These are phyloP conservation scores for Urophycis tenuis DNA, from an alignment of 2,797 vertebrate species.

Conservation along the genomic window DNA sequence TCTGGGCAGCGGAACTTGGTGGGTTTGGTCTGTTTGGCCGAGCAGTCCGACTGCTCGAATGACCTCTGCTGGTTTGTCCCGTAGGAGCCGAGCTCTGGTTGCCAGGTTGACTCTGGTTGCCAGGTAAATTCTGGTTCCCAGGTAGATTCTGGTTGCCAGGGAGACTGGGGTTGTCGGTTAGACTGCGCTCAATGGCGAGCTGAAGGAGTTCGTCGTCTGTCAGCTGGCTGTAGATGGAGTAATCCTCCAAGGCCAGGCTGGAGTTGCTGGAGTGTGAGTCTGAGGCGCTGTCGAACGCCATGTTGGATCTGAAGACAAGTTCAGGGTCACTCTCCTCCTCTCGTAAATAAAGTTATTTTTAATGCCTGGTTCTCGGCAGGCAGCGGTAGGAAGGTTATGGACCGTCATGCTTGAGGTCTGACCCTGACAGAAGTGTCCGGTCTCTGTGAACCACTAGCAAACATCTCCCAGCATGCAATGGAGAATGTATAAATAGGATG, in stretches of 20 bases:
- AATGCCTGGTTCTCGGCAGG: not conserved
- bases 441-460: not conserved
- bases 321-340: not conserved
- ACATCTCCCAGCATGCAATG: constrained; percentile 4
- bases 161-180: constrained; percentile 41
- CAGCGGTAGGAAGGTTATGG: not conserved
- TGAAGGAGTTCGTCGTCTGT: constrained; percentile 79
- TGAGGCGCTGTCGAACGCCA: constrained; percentile 57
- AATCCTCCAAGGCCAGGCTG: constrained; percentile 53
- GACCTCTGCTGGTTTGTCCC: not conserved
- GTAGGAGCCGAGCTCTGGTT: not conserved
- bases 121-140: not conserved
- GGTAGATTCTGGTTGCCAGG: not conserved
- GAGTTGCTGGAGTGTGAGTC: not conserved
- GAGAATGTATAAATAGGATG: constrained; percentile 2
- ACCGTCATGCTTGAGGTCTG: not conserved
- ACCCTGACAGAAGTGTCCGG: not conserved
- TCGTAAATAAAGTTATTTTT: not conserved
- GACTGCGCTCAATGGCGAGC: constrained; percentile 77
- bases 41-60: not conserved
- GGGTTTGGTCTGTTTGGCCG: not conserved
- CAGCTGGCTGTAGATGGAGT: constrained; percentile 73
- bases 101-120: not conserved
- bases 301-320: constrained; percentile 19
- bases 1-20: not conserved